Base-by-base conservation (phyloP, 2,113 vertebrate genomes). In the Oryzias javanicus region DNA sequence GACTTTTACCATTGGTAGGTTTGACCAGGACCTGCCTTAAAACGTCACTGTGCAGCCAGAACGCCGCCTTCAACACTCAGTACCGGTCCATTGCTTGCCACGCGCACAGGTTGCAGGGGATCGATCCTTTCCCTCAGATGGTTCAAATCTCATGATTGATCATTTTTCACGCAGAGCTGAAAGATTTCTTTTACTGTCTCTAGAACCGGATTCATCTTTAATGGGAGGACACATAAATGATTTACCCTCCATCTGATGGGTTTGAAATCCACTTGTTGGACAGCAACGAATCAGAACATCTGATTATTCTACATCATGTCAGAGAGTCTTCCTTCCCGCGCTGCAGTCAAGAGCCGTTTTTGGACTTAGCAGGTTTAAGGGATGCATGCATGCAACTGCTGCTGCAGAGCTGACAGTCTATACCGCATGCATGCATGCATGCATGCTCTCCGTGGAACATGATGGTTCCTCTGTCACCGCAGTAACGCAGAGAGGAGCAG, bases 1-100 rank as follows among this genome's bases (percentile, higher is more conserved):
- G 86, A 77, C 78, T 83, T 80, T 78, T 86, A 87, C 88, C 88
- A 92, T 91, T 91, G 91, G 91, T 81, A 83, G 90, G 71, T 80
- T 81, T 78, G 78, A 83, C 81, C 87, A 88, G 68, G 88, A 90
- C 90, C 85, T 86, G 80, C 90, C 89, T 88, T 88, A 80, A 89
- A 85, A 91, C 91, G 90, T 89, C 86, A 88, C 85, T 16, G 69
- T 70, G 29, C 24, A 80, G 80, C 88, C 86, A 87, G 80, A 86
- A 90, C 87, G 65, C 87, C 87, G 89, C 83, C 88, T 88, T 85
- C 86, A 68, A 69, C 25, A 27, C 68, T 79, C 69, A 61, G 60
- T 56, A 74, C 78, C 63, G 78, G 67, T 84, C 60, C 80, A 64
- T 76, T 61, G 70, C 53, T 60, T 74, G 78, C 70, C 79, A 64